Conservation (phyloP, 2,888 invertebrate species). For the Stenolophus ochropezus region DNA sequence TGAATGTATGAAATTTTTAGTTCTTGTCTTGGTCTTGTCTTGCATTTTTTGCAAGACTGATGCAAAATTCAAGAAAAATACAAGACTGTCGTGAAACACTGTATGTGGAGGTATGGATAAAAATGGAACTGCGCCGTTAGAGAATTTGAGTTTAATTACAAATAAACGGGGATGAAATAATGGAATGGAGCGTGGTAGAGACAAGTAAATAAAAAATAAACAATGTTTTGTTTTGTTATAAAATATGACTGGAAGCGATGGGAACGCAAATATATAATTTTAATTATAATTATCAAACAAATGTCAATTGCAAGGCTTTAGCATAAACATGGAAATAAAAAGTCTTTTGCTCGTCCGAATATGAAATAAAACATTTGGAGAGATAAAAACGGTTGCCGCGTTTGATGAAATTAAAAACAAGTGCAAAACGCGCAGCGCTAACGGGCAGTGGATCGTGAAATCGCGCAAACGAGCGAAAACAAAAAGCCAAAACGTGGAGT, state of each 20-base stretch:
- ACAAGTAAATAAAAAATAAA: slow-evolving; percentile 38
- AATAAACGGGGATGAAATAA: slow-evolving; percentile 19
- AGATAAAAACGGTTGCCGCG: slow-evolving; percentile 40
- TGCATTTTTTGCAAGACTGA: too few species aligned
- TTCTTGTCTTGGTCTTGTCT: too few species aligned
- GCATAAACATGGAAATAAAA: slow-evolving; percentile 46
- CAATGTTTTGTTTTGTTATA: neutral
- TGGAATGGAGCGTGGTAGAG: slow-evolving; percentile 7
- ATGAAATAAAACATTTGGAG: slow-evolving; percentile 41
- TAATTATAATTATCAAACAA: slow-evolving; percentile 55
- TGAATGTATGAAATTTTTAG: too few species aligned
- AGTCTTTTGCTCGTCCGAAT: slow-evolving; percentile 32
- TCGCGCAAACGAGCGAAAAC: slow-evolving; percentile 53
- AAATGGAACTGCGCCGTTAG: neutral
- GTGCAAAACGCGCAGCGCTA: slow-evolving; percentile 49
- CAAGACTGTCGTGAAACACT: too few species aligned
- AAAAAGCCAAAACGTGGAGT: slow-evolving; percentile 52
- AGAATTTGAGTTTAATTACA: neutral
- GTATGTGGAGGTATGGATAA: neutral
- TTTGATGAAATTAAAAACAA: slow-evolving; percentile 57
- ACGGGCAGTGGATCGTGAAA: slow-evolving; percentile 50
- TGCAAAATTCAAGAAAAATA: too few species aligned
- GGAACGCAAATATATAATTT: slow-evolving; percentile 44
- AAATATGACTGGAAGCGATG: slow-evolving; percentile 34
- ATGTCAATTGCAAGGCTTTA: slow-evolving; percentile 49